Evolutionary conservation across 2,113 vertebrate species (phyloP), one percentile per base, ranked within the genome.

Genomic region (Myiagra hebetior): DNA sequence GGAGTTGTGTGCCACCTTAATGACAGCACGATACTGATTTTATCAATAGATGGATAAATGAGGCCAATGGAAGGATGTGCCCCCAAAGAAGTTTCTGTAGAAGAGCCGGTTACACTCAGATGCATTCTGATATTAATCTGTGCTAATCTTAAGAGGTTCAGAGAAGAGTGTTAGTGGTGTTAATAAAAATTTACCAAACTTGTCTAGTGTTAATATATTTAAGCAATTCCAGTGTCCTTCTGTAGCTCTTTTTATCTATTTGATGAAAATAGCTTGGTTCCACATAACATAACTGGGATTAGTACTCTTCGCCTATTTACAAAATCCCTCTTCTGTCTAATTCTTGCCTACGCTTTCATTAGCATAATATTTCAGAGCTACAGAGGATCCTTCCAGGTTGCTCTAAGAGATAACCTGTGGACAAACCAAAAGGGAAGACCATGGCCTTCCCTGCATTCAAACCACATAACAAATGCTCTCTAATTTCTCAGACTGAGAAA

Each of bases 1-100:
- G 46, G 37, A 74, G 26, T 13, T 80, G 14, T 21, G 17, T n/a
- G 6, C 42, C 2, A 1, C 28, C 15, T 72, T 83, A 30, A 16
- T 33, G 47, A 37, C 15, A 70, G 49, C 24, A 55, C 72, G 84
- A 30, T 39, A 33, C 10, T 65, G 26, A 62, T 74, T 85, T 82
- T 49, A 37, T 49, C 64, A 72, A 7, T 41, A 64, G 72, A 78
- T 63, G 30, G 20, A 47, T 53, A 52, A 72, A n/a, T 56, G 7
- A 76, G 22, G 31, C 17, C 10, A 41, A 19, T 0, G 2, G 56
- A 46, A 74, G 35, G n/a, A 52, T 0, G 0, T n/a, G 33, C 21
- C 42, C 57, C 41, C 6, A 4, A 55, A 56, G 16, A 46, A 4
- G 21, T 49, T 81, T 63, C 77, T 78, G 17, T 49, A 60, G 35